Percentiles rank a stretch among this genome's conserved stretches.
Evolutionary conservation across 2,113 vertebrate genomes (phyloP).

Genomic region (Montifringilla adamsi): DNA sequence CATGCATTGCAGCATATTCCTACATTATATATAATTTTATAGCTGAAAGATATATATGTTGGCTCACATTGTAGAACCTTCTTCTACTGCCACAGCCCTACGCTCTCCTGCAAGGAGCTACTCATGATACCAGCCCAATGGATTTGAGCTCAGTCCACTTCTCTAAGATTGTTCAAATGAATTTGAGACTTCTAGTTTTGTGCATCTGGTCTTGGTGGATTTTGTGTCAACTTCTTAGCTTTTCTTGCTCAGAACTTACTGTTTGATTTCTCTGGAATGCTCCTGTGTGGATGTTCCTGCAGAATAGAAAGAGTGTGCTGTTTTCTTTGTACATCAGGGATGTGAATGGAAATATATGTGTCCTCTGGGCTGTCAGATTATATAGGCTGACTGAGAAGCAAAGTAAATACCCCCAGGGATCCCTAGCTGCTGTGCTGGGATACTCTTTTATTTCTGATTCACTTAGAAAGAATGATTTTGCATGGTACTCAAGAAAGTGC

Average conservation of each 20-base stretch:
- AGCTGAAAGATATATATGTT: background rate
- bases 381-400: background rate
- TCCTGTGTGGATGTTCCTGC: background rate
- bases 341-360: background rate
- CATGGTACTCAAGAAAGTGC: background rate
- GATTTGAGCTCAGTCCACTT: background rate
- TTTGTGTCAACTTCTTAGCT: background rate
- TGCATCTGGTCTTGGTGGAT: background rate
- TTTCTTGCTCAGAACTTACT: background rate
- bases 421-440: background rate
- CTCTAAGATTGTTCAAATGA: background rate
- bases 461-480: background rate
- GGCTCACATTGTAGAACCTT: background rate
- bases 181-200: background rate
- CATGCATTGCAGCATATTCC: background rate
- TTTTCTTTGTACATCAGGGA: background rate
- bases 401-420: background rate
- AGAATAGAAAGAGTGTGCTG: background rate
- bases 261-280: background rate
- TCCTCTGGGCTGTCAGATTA: background rate
- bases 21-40: background rate
- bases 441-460: background rate
- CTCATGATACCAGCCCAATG: background rate
- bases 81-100: background rate
- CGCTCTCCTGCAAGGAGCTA: accelerated